phyloP scores from a whole-genome alignment of 1,140 invertebrate genomes.

The Samia ricini region DNA sequence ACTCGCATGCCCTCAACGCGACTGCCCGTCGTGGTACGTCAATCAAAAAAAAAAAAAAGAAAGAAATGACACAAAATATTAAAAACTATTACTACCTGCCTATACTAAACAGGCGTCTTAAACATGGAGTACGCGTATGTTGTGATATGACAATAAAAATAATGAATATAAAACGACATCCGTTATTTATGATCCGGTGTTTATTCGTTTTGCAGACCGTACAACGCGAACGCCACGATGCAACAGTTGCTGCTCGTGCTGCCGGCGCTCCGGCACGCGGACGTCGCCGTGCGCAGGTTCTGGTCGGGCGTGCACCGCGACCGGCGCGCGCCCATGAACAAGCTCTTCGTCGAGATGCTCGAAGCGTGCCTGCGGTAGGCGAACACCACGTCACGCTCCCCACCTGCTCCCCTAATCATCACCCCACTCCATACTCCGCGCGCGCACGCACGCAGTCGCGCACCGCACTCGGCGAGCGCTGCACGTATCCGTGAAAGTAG shows the following conservation, averaged over 20 bases:
- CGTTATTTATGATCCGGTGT: neutral
- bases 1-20: too few relatives aligned
- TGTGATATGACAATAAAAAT: too few relatives aligned
- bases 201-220: conserved; percentile 75
- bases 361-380: conserved; percentile 82
- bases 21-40: too few relatives aligned
- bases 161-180: too few relatives aligned
- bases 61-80: too few relatives aligned
- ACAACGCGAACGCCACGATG: conserved; percentile 82
- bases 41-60: too few relatives aligned
- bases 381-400: neutral
- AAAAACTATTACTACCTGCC: too few relatives aligned
- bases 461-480: too few relatives aligned
- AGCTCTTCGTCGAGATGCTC: conserved; percentile 98
- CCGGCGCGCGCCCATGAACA: conserved; percentile 95
- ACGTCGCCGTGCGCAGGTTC: conserved; percentile 91
- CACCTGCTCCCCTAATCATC: neutral
- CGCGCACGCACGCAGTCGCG: neutral
- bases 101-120: too few relatives aligned
- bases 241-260: conserved; percentile 93
- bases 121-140: too few relatives aligned
- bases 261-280: conserved; percentile 92
- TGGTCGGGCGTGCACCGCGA: conserved; percentile 94
- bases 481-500: too few relatives aligned
- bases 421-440: too few relatives aligned